phyloP scores from a whole-genome alignment of 2,888 invertebrate genomes.

The Ganaspis brasiliensis region DNA sequence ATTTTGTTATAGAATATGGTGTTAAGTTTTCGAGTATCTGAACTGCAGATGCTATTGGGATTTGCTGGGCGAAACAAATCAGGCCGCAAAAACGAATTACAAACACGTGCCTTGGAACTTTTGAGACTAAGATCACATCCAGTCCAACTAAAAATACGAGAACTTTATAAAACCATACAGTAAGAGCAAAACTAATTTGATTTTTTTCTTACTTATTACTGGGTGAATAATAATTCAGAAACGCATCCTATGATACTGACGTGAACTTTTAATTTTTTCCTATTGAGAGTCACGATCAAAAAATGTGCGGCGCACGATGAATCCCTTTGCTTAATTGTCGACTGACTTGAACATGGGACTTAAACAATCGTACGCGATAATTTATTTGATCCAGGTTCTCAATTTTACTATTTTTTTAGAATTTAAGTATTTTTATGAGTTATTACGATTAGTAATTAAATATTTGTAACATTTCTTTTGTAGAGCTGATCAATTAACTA shows the following conservation, averaged over 20 bases:
- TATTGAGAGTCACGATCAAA: not conserved
- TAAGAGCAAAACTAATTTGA: slow-evolving; percentile 76
- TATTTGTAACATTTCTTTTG: slow-evolving; percentile 49
- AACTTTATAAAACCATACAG: slow-evolving; percentile 86
- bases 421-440: slow-evolving; percentile 5
- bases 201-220: slow-evolving; percentile 36
- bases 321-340: too few species aligned
- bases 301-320: too few species aligned
- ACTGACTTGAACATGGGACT: too few species aligned
- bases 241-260: not conserved
- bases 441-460: slow-evolving; percentile 10
- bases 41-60: slow-evolving; percentile 91
- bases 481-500: slow-evolving; percentile 77
- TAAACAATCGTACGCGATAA: not conserved
- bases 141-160: slow-evolving; percentile 85
- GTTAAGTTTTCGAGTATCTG: slow-evolving; percentile 90
- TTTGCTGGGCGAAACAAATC: slow-evolving; percentile 90
- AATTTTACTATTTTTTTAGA: not conserved
- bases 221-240: slow-evolving; percentile 34
- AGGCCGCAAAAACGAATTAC: slow-evolving; percentile 90
- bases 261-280: not conserved
- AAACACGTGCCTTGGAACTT: slow-evolving; percentile 88
- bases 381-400: not conserved
- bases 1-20: slow-evolving; percentile 80
- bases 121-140: slow-evolving; percentile 85